phyloP scores from a whole-genome alignment of 2,797 vertebrate species.

The Cephalopachus bancanus region DNA sequence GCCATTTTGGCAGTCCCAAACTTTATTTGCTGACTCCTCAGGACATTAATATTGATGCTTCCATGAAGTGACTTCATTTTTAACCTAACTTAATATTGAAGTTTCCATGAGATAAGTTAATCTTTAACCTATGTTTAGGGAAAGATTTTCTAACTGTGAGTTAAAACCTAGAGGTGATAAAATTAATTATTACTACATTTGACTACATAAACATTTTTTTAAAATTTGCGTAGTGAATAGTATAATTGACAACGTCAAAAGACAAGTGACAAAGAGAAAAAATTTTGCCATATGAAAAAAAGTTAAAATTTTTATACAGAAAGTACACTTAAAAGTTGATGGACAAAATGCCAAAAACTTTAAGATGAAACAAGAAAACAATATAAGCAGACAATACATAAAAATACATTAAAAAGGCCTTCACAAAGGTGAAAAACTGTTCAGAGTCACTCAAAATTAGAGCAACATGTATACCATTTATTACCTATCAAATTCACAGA shows the following conservation, averaged over 20 bases:
- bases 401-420: neutral
- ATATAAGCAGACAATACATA: neutral
- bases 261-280: neutral
- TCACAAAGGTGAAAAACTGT: neutral
- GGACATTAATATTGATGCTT: neutral
- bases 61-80: no score
- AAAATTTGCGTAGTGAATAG: neutral
- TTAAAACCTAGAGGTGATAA: slow-evolving; percentile 2
- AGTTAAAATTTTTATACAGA: neutral
- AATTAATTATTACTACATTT: neutral
- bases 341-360: neutral
- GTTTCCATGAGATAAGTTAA: neutral
- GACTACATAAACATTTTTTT: neutral
- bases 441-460: neutral
- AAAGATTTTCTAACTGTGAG: slow-evolving; percentile 4
- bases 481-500: neutral
- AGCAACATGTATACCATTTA: neutral
- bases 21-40: neutral
- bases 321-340: neutral
- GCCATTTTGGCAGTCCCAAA: neutral
- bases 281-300: neutral
- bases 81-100: neutral
- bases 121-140: neutral
- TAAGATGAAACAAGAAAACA: neutral
- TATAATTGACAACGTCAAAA: neutral